Evolutionary conservation across 2,888 invertebrate genomes (phyloP).

Genomic region (Trichogramma evanescens): DNA sequence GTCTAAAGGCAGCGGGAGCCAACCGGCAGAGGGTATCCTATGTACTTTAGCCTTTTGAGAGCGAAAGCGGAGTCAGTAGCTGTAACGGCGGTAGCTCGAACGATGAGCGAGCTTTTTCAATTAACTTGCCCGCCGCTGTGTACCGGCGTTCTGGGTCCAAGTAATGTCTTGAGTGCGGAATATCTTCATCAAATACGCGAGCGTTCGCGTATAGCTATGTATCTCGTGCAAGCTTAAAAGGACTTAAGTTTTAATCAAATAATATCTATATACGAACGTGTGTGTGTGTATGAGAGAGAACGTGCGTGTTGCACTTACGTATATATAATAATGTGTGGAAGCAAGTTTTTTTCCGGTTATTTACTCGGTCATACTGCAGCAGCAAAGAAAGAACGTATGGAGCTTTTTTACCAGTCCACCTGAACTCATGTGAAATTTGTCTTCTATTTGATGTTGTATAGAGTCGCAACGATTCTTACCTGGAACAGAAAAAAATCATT

Average conservation of each 20-base stretch:
- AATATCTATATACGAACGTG: neutral
- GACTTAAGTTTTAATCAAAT: slow-evolving; percentile 16
- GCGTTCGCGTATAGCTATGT: neutral
- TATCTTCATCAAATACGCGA: slow-evolving; percentile 7
- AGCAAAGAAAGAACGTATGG: no score
- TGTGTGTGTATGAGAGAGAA: no score
- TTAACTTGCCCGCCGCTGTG: slow-evolving; percentile 4
- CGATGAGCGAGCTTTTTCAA: slow-evolving; percentile 17
- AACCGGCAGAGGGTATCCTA: no score
- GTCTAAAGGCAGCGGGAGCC: slow-evolving; percentile 2
- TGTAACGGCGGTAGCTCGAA: neutral
- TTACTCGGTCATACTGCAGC: no score
- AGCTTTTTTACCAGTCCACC: no score
- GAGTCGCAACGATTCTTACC: no score
- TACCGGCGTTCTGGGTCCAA: neutral
- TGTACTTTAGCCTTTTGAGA: neutral
- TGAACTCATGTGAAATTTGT: no score
- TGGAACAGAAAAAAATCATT: no score
- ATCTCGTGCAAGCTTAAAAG: neutral
- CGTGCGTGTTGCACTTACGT: no score
- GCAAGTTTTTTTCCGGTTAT: no score
- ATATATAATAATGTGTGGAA: no score
- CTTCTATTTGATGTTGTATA: no score
- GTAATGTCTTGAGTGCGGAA: slow-evolving; percentile 15
- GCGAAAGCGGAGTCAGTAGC: neutral